A percentile compares a stretch with the other conserved stretches of the same genome.
These are phyloP conservation scores for Pardalotus punctatus DNA, from an alignment of 2,113 vertebrate species.

Conservation along the genomic window DNA sequence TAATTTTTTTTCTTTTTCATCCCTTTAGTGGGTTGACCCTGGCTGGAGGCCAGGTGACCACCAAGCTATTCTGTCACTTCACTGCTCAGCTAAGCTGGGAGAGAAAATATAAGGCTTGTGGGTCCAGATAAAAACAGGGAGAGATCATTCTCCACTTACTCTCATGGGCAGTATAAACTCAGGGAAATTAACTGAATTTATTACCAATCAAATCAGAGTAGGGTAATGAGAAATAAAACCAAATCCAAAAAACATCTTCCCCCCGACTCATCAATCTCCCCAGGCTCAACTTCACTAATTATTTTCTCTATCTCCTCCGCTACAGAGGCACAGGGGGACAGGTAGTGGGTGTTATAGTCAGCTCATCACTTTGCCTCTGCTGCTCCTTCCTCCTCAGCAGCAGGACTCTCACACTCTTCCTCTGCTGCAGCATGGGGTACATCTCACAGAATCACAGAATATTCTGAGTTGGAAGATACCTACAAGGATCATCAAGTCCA, in stretches of 20 bases:
- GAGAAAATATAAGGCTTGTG: background rate
- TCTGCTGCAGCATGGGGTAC: too few relatives aligned
- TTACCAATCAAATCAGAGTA: background rate
- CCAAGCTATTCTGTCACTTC: background rate
- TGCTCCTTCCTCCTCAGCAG: background rate
- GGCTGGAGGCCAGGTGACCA: background rate
- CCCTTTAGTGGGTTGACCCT: background rate
- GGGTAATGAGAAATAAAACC: background rate
- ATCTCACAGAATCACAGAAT: too few relatives aligned
- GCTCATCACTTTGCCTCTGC: background rate
- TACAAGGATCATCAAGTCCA: background rate
- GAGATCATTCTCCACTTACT: rapidly evolving
- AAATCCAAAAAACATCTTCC: background rate
- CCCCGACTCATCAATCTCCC: background rate
- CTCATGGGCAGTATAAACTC: background rate
- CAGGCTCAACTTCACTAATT: background rate
- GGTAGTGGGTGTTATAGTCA: background rate
- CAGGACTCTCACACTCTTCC: background rate
- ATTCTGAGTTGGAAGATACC: background rate
- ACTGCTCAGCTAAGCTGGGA: background rate
- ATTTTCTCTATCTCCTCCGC: background rate
- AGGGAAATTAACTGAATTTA: background rate
- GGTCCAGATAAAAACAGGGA: rapidly evolving
- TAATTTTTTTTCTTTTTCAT: background rate
- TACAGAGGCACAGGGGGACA: background rate